Conservation (phyloP, 1,140 invertebrate genomes). For the Archivesica marissinica region DNA sequence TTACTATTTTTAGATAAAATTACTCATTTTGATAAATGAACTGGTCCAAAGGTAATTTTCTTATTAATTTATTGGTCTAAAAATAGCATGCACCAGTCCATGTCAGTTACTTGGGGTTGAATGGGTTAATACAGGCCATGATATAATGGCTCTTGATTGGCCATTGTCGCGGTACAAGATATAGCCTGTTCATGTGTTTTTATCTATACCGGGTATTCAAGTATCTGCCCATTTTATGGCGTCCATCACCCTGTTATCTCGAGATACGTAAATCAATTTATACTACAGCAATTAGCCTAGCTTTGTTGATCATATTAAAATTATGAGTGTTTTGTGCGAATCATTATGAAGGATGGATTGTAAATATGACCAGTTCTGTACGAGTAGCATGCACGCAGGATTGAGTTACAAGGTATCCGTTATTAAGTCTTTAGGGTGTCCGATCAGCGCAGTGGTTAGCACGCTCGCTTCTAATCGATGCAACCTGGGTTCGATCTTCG, state of each 20-base stretch:
- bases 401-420: slow-evolving; percentile 13
- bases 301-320: not conserved
- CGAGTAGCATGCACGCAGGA: not conserved
- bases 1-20: no score
- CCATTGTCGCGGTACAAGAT: not conserved
- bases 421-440: not conserved
- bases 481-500: no score
- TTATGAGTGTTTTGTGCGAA: not conserved
- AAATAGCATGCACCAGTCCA: no score
- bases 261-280: not conserved
- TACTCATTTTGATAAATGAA: no score
- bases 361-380: slow-evolving; percentile 20
- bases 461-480: no score
- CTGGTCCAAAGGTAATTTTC: no score
- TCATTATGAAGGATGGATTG: slow-evolving; percentile 9
- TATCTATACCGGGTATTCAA: not conserved
- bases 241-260: not conserved
- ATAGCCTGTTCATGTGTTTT: not conserved
- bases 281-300: not conserved
- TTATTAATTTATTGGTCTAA: no score
- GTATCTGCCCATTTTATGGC: not conserved
- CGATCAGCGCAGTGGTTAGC: no score
- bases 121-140: not conserved
- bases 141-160: not conserved
- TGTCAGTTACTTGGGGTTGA: no score